Evolutionary conservation across 2,888 invertebrate genomes (phyloP), one percentile per base, ranked within the genome.

Genomic region (Mimumesa dahlbomi): DNA sequence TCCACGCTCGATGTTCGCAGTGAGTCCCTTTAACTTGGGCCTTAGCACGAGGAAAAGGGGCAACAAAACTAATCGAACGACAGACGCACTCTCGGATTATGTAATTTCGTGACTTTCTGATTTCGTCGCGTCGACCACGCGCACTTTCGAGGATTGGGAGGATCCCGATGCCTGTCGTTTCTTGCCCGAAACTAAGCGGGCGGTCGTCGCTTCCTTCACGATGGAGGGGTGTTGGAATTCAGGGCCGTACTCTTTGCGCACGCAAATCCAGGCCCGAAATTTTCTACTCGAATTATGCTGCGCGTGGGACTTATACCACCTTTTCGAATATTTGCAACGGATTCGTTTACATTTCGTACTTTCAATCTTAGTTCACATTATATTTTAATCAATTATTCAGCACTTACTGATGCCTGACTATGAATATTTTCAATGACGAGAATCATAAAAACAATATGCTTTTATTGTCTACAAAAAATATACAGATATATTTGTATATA

Each of bases 111-210:
- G 50, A 68, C 59, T 46, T 29, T 61, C 56, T 13, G 63, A 73
- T 56, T 63, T 34, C 40, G 29, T 69, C 61, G 59, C 53, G 16
- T 62, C 34, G 48, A 29, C 19, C 45, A 38, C 71, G 42, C 57
- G 19, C 71, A 63, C 68, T 62, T 65, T 58, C 56, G 42, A 62
- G 53, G 62, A 73, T 70, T 74, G 64, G 65, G 77, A 75, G 77
- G 74, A 78, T 73, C 81, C 82, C 81, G 82, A 80, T 80, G 79
- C 73, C 79, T 75, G 73, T 78, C 82, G 84, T 85, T 84, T 80
- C 84, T 83, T 81, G 83, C 77, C 81, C 83, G 82, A 85, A 85
- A 86, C 85, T 85, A 81, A 81, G 78, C 82, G 75, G 82, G 76
- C 83, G 79, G 75, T 77, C 75, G 70, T 81, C 78, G 81, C 82